Evolutionary conservation across 2,113 vertebrate genomes (phyloP).

Genomic region (Notarius quadriscutis): DNA sequence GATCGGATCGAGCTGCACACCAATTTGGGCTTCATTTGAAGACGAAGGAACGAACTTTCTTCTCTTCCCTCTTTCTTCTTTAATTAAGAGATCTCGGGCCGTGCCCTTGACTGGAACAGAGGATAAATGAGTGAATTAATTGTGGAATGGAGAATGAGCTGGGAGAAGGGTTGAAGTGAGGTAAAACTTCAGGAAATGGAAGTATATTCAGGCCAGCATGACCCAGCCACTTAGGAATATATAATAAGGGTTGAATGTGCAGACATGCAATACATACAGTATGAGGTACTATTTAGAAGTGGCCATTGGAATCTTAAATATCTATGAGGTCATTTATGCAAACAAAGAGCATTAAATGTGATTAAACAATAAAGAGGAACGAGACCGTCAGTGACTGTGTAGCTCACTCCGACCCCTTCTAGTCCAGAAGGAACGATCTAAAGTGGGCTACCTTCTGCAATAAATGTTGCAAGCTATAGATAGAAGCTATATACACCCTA

Average conservation of each 20-base stretch:
- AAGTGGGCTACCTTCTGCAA: no score
- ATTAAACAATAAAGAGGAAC: conserved; percentile 20
- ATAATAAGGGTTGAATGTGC: conserved; percentile 33
- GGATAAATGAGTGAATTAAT: conserved; percentile 64
- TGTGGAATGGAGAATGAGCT: conserved; percentile 51
- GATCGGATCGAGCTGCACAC: conserved; percentile 62
- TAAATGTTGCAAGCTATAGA: no score
- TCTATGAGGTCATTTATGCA: neutral
- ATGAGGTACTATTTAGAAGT: conserved; percentile 12
- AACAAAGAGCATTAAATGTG: conserved; percentile 8
- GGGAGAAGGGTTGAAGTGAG: conserved; percentile 40
- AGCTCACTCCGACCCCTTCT: no score
- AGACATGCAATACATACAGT: neutral
- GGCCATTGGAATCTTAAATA: conserved; percentile 5
- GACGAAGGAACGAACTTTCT: conserved; percentile 54
- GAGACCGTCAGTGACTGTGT: neutral
- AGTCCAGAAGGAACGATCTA: no score
- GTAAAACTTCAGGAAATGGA: conserved; percentile 35
- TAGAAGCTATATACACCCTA: no score
- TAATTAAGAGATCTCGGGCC: conserved; percentile 65
- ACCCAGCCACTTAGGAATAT: neutral
- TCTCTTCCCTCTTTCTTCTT: conserved; percentile 55
- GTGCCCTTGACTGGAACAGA: conserved; percentile 63
- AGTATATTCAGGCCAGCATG: conserved; percentile 18
- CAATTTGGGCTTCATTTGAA: conserved; percentile 66